Base-by-base conservation (phyloP, 2,888 invertebrate species). In the Lycophotia porphyrea region DNA sequence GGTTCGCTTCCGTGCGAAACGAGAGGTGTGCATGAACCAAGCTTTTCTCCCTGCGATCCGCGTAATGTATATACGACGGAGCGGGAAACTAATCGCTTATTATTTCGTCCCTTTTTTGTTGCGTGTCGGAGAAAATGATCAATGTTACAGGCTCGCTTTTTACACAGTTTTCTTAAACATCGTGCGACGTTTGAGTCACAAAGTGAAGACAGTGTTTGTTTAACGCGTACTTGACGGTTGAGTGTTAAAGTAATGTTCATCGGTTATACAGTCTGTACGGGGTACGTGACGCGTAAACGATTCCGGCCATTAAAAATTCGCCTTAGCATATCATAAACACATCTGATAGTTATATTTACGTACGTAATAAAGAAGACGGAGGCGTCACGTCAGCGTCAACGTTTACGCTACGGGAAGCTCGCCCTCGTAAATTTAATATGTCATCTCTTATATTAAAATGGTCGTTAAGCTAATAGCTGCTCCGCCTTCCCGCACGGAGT, bases 371-470 rank as follows among this genome's bases (percentile, higher is more conserved):
- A 95, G 93, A 91, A 93, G 92, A 94, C 94, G 93, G 93, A 93
- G 93, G 94, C 94, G 93, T 94, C 94, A 94, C 92, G 94, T 92
- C 93, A 94, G 90, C 92, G 89, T 89, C 91, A 89, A 92, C 94
- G 93, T 92, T 94, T 93, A 93, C 91, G 92, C 92, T 88, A 90
- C 90, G 92, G 92, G 94, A 93, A 94, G 95, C 94, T 93, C 74
- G 92, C 91, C 93, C 93, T 96, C 95, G 94, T 95, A 95, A 96
- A 96, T 95, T 95, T 95, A 96, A 96, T 95, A 96, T 95, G 94
- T 96, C 95, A 95, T 95, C 95, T 95, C 93, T 93, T 94, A 95
- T 96, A 96, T 95, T 95, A 96, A 96, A 96, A 96, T 94, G 94
- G 94, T 95, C 96, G 96, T 96, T 96, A 95, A 94, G 95, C 94